Conservation (phyloP, 2,888 invertebrate genomes). For the Phymatocera aterrima region DNA sequence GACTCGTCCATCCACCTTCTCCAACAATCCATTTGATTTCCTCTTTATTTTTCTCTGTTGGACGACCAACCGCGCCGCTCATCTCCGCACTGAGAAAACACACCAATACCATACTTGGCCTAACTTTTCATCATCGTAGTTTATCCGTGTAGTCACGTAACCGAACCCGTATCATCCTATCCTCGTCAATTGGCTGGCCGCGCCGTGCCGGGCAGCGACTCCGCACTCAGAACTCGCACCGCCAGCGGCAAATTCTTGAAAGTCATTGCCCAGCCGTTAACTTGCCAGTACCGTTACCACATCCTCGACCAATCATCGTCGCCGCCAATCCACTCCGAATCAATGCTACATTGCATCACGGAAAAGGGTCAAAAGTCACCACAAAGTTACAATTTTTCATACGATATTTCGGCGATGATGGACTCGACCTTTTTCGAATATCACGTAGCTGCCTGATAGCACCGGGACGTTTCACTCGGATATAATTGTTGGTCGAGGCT, state of each 20-base stretch:
- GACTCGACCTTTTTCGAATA: too few species aligned
- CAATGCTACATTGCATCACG: too few species aligned
- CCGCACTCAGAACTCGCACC: not conserved
- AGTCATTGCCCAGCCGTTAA: constrained; percentile 25
- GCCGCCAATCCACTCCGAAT: not conserved
- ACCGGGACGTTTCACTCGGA: too few species aligned
- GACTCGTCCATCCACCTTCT: not conserved
- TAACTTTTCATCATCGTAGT: not conserved
- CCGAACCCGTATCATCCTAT: constrained; percentile 21
- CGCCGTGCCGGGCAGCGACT: too few species aligned
- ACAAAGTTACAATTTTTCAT: too few species aligned
- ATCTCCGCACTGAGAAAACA: not conserved
- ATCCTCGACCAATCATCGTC: constrained; percentile 6
- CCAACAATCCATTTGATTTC: not conserved
- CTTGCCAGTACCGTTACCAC: constrained; percentile 25
- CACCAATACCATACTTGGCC: too few species aligned
- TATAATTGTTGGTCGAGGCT: too few species aligned
- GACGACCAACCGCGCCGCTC: not conserved
- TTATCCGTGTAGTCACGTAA: constrained; percentile 27
- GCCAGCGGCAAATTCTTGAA: constrained; percentile 36
- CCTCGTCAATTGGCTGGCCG: constrained; percentile 16
- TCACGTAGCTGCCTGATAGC: too few species aligned
- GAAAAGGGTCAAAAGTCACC: too few species aligned
- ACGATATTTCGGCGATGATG: too few species aligned
- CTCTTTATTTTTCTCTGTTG: too few species aligned